phyloP scores from a whole-genome alignment of 2,113 vertebrate genomes.

The Semnopithecus entellus region DNA sequence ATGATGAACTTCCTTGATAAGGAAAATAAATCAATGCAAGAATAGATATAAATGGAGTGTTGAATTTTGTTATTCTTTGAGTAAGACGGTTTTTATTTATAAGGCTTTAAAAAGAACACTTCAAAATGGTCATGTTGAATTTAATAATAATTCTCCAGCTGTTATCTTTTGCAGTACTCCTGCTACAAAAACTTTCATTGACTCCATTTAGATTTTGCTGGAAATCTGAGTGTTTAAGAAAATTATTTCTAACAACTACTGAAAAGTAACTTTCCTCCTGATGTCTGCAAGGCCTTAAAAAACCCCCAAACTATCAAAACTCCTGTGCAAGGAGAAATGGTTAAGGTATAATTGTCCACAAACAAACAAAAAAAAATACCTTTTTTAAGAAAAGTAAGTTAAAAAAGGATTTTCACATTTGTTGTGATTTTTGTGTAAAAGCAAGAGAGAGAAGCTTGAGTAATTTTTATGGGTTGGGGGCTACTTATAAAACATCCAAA shows the following conservation, averaged over 20 bases:
- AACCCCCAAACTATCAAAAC: background rate
- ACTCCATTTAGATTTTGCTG: background rate
- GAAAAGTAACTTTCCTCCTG: background rate
- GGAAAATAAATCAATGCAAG: background rate
- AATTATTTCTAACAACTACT: background rate
- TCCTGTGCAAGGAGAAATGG: background rate
- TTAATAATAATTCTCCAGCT: background rate
- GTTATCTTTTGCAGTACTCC: background rate
- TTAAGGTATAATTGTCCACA: background rate
- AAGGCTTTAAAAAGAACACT: background rate
- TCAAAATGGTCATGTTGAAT: background rate
- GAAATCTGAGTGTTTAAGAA: background rate
- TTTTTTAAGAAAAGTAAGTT: background rate
- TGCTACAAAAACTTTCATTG: background rate
- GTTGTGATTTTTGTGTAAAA: background rate
- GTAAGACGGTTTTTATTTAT: background rate
- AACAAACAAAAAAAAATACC: background rate
- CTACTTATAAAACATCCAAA: conserved; percentile 36
- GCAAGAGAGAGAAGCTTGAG: background rate
- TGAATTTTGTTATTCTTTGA: background rate
- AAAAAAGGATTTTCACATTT: background rate
- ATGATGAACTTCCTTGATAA: background rate
- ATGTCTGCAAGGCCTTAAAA: background rate
- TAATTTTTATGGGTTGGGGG: background rate
- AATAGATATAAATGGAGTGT: background rate